A percentile compares a stretch with the other conserved stretches of the same genome.
phyloP scores from a whole-genome alignment of 2,888 invertebrate species.

The Cheilosia grossa region DNA sequence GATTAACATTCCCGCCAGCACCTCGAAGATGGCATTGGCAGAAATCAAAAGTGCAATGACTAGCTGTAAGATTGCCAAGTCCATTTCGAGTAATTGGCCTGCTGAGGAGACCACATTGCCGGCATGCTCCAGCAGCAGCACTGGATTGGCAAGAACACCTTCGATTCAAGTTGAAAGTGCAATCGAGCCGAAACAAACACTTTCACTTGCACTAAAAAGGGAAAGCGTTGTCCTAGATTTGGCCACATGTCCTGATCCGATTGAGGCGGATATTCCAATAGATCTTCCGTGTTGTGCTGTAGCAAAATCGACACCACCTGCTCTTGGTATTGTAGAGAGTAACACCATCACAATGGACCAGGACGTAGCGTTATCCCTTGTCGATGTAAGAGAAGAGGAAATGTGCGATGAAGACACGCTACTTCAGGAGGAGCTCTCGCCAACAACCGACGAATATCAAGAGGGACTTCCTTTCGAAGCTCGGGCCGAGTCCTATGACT shows the following conservation, averaged over 20 bases:
- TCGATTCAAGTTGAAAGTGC: conserved; percentile 76
- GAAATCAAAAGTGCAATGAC: conserved; percentile 67
- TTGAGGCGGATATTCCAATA: conserved; percentile 65
- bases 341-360: conserved; percentile 23
- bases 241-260: conserved; percentile 57
- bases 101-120: conserved; percentile 37
- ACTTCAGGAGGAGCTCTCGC: conserved; percentile 80
- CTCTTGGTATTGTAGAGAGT: conserved; percentile 35
- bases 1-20: conserved; percentile 47
- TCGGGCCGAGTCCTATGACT: conserved; percentile 79
- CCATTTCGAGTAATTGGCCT: conserved; percentile 58
- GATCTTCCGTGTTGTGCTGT: conserved; percentile 43
- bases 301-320: conserved; percentile 14
- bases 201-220: conserved; percentile 19
- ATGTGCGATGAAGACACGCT: conserved; percentile 61
- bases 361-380: conserved; percentile 20
- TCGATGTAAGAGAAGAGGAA: conserved; percentile 54
- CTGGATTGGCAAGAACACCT: conserved; percentile 75
- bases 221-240: conserved; percentile 21
- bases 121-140: conserved; percentile 37
- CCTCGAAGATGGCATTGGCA: conserved; percentile 62
- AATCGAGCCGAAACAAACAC: conserved; percentile 29
- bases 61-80: conserved; percentile 63
- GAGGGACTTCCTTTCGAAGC: conserved; percentile 80
- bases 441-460: conserved; percentile 82